Evolutionary conservation across 2,797 vertebrate genomes (phyloP).

Genomic region (Cacajao melanocephalus): DNA sequence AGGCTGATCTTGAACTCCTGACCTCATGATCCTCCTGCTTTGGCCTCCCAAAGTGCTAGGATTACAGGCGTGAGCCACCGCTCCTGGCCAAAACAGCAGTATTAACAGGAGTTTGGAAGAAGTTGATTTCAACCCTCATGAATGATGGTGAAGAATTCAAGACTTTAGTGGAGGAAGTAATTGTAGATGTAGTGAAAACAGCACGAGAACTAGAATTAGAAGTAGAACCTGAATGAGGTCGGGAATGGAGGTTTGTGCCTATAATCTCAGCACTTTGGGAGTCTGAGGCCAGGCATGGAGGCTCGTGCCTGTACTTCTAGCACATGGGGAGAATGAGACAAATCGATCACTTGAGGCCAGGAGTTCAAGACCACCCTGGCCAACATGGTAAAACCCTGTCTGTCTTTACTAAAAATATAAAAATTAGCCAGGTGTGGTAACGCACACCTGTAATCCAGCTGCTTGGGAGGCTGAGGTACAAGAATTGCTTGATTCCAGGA

Average conservation of each 20-base stretch:
- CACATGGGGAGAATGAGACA: background rate
- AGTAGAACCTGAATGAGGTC: background rate
- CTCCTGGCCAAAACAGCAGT: background rate
- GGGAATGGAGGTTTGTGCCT: background rate
- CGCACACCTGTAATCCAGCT: background rate
- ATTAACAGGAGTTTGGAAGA: background rate
- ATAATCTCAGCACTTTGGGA: background rate
- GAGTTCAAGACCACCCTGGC: background rate
- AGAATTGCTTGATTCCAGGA: background rate
- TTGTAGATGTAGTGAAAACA: background rate
- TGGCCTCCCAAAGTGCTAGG: too few relatives aligned
- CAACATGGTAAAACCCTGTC: background rate
- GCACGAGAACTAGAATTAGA: background rate
- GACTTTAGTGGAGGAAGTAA: background rate
- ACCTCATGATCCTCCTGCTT: too few relatives aligned
- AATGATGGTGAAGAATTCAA: background rate
- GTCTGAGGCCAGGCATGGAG: background rate
- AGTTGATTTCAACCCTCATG: background rate
- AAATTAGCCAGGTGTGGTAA: background rate
- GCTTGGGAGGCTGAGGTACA: background rate
- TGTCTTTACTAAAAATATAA: background rate
- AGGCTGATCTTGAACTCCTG: too few relatives aligned
- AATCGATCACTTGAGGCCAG: background rate
- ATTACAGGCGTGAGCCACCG: too few relatives aligned
- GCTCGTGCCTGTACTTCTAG: background rate